phyloP scores from a whole-genome alignment of 2,113 vertebrate species.

The Lophochroa leadbeateri region DNA sequence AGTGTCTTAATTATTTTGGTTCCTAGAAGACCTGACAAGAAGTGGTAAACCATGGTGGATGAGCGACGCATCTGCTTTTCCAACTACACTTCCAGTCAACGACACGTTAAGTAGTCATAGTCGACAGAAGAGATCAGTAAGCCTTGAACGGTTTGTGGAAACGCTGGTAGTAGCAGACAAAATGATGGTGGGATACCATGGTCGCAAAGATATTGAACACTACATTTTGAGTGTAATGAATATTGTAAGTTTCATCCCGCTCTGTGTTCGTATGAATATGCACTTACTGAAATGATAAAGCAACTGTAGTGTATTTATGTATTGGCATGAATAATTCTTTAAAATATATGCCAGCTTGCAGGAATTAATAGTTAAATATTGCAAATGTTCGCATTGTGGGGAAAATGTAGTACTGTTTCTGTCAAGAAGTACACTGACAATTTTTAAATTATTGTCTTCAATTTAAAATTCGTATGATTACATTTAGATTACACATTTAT shows the following conservation, averaged over 20 bases:
- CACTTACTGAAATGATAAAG: neutral
- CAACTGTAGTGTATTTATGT: neutral
- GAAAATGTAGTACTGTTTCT: neutral
- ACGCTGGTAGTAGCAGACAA: constrained; percentile 97
- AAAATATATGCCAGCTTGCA: neutral
- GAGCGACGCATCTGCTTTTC: constrained; percentile 67
- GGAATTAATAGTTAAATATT: neutral
- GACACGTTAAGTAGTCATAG: constrained; percentile 54
- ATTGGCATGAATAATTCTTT: neutral
- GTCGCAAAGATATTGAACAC: constrained; percentile 98
- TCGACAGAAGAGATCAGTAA: constrained; percentile 89
- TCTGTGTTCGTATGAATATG: neutral
- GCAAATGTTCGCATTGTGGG: neutral
- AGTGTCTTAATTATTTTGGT: constrained; percentile 55
- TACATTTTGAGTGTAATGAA: constrained; percentile 99
- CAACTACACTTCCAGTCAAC: constrained; percentile 67
- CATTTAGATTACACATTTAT: neutral
- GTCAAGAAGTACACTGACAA: neutral
- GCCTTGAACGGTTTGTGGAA: constrained; percentile 94
- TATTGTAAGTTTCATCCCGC: constrained; percentile 99
- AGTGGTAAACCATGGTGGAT: constrained; percentile 77
- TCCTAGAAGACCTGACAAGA: constrained; percentile 82
- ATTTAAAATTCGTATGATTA: neutral
- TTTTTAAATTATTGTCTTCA: neutral
- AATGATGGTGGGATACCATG: constrained; percentile 99